These are phyloP conservation scores for Leucophenga maculata DNA, from an alignment of 2,888 invertebrate species.

Conservation along the genomic window DNA sequence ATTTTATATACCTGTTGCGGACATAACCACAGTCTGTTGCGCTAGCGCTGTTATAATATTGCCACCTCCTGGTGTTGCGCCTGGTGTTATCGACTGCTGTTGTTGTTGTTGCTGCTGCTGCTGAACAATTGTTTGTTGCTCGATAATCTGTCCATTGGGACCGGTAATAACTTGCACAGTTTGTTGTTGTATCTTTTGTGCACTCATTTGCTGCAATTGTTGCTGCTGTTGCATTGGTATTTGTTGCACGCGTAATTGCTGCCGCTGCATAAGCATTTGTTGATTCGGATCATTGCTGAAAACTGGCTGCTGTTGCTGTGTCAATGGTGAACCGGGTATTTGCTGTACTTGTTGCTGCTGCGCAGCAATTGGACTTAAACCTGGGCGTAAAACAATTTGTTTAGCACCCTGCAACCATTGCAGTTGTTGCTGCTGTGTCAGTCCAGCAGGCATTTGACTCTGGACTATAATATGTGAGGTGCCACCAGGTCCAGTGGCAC, in stretches of 20 bases:
- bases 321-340: slow-evolving; percentile 9
- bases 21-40: slow-evolving; percentile 61
- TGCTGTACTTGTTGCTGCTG: slow-evolving; percentile 47
- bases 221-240: slow-evolving; percentile 58
- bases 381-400: slow-evolving; percentile 75
- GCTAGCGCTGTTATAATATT: slow-evolving; percentile 55
- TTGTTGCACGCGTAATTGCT: slow-evolving; percentile 68
- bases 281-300: slow-evolving; percentile 70
- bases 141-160: slow-evolving; percentile 56
- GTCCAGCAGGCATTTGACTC: slow-evolving; percentile 79
- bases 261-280: slow-evolving; percentile 68
- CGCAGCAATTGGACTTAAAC: slow-evolving; percentile 68
- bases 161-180: slow-evolving; percentile 67
- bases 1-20: slow-evolving; percentile 43
- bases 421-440: slow-evolving; percentile 78
- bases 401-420: slow-evolving; percentile 80
- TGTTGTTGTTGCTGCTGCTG: slow-evolving; percentile 44
- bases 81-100: slow-evolving; percentile 47
- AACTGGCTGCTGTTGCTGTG: slow-evolving; percentile 36
- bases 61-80: slow-evolving; percentile 40
- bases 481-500: slow-evolving; percentile 72
- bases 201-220: slow-evolving; percentile 36
- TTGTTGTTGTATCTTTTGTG: slow-evolving; percentile 53
- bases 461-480: slow-evolving; percentile 79
- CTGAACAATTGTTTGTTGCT: slow-evolving; percentile 60